phyloP scores from a whole-genome alignment of 1,140 invertebrate genomes.

The Contarinia nasturtii region DNA sequence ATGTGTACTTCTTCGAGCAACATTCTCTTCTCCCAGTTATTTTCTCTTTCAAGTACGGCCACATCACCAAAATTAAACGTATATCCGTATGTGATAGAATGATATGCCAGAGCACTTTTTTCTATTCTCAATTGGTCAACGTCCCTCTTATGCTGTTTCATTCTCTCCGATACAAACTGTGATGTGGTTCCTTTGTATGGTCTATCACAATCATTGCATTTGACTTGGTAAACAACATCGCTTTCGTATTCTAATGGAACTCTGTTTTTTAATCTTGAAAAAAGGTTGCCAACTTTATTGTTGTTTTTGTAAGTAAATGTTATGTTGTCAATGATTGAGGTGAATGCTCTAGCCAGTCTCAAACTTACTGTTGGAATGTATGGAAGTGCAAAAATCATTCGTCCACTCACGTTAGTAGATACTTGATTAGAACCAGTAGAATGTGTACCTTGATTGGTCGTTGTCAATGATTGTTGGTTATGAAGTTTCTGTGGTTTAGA shows the following conservation, averaged over 20 bases:
- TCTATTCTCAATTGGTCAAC: not conserved
- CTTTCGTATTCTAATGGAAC: not conserved
- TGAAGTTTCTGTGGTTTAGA: no score
- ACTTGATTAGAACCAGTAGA: no score
- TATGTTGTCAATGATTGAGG: not conserved
- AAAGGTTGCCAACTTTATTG: not conserved
- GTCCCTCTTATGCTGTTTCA: not conserved
- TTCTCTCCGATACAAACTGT: not conserved
- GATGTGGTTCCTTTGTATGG: not conserved
- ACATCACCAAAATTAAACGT: no score
- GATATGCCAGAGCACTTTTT: no score
- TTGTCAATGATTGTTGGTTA: no score
- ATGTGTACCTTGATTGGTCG: no score
- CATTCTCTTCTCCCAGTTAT: no score
- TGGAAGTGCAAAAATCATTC: not conserved
- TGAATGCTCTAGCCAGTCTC: not conserved
- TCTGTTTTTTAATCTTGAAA: not conserved
- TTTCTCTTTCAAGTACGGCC: no score
- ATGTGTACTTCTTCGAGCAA: no score
- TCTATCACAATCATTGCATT: not conserved
- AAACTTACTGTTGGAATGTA: not conserved
- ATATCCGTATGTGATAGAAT: no score
- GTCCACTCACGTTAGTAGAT: no score
- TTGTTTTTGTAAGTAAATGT: not conserved
- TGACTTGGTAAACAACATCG: not conserved